A percentile compares a stretch with the other conserved stretches of the same genome.
These are phyloP conservation scores for Tiphia femorata DNA, from an alignment of 2,888 invertebrate species.

Conservation along the genomic window DNA sequence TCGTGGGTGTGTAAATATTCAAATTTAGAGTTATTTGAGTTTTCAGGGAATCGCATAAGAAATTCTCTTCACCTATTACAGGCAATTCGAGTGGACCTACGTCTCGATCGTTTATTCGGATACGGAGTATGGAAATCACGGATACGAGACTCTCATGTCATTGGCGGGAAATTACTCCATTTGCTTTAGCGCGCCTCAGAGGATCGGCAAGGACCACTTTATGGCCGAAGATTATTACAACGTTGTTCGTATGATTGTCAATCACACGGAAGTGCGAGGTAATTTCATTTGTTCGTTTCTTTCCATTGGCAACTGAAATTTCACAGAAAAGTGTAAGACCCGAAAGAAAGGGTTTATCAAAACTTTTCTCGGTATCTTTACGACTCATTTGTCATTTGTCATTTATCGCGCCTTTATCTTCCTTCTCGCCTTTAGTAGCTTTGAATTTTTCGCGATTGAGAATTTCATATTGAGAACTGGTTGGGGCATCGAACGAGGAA, in stretches of 20 bases:
- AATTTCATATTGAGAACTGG: no score
- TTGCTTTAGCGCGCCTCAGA: constrained; percentile 71
- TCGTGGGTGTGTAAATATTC: no score
- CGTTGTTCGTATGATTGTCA: constrained; percentile 65
- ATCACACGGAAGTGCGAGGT: constrained; percentile 70
- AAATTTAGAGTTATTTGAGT: no score
- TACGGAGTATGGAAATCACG: constrained; percentile 72
- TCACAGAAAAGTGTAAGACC: no score
- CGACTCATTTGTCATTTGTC: no score
- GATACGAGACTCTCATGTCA: constrained; percentile 69
- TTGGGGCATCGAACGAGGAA: no score
- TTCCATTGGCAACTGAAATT: no score
- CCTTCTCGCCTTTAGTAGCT: no score
- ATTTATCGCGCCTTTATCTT: no score
- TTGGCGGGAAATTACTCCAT: constrained; percentile 68
- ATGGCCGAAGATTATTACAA: constrained; percentile 65
- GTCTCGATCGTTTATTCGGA: constrained; percentile 72
- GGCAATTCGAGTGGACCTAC: constrained; percentile 71
- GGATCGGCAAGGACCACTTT: constrained; percentile 68
- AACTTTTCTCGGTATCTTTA: no score
- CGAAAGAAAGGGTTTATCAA: no score
- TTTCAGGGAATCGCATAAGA: background rate
- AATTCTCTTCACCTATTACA: constrained; percentile 50
- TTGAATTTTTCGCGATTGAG: no score
- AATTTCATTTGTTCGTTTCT: constrained; percentile 10